Conservation (phyloP, 2,888 invertebrate genomes). For the Drosophila birchii region DNA sequence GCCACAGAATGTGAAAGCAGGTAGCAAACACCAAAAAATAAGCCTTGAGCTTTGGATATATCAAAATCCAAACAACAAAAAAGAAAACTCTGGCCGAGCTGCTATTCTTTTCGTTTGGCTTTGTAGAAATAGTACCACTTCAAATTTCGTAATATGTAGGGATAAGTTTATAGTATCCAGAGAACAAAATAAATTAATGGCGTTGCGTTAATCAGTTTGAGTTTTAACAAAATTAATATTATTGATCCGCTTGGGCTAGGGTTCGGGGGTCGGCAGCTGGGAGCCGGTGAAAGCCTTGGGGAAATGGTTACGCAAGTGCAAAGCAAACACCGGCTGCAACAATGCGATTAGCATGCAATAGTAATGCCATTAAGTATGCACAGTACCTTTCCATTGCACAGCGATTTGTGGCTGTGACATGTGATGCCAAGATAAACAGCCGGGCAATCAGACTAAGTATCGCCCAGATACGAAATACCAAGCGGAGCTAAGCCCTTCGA, state of each 20-base stretch:
- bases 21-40: no score
- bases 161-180: no score
- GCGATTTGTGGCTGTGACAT: conserved; percentile 46
- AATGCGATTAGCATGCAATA: conserved; percentile 46
- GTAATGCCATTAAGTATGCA: conserved; percentile 39
- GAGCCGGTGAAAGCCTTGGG: conserved; percentile 18
- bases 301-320: conserved; percentile 32
- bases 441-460: conserved; percentile 61
- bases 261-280: neutral
- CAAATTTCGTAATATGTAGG: neutral
- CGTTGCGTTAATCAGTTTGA: conserved; percentile 22
- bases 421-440: conserved; percentile 50
- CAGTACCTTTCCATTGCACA: conserved; percentile 32
- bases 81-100: no score
- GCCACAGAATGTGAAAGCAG: no score
- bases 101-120: no score
- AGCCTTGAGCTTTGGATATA: no score
- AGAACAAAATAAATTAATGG: conserved; percentile 12
- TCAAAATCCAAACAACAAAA: no score
- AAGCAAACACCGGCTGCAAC: conserved; percentile 34
- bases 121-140: no score
- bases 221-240: conserved; percentile 11
- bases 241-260: conserved; percentile 22
- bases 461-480: conserved; percentile 28
- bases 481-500: conserved; percentile 46